Conservation (phyloP, 2,113 vertebrate genomes). For the Burhinus oedicnemus region DNA sequence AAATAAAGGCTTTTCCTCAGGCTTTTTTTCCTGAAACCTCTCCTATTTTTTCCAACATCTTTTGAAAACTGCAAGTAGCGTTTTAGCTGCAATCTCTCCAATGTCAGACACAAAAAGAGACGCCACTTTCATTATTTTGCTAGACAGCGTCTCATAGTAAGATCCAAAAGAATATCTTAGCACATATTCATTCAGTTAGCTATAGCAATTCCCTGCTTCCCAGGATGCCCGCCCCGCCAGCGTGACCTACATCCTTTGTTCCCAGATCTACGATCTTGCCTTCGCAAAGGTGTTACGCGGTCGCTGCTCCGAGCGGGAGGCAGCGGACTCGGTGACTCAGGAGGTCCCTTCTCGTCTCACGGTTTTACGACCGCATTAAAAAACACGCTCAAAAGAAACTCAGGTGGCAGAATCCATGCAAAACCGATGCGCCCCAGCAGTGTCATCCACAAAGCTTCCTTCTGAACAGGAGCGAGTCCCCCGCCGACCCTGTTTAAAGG, state of each 20-base stretch:
- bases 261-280: not conserved
- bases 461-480: slow-evolving; percentile 8
- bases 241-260: slow-evolving; percentile 65
- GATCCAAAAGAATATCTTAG: slow-evolving; percentile 10
- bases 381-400: not conserved
- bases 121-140: not conserved
- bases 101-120: not conserved
- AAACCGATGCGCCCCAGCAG: not conserved
- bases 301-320: not conserved
- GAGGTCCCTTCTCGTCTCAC: not conserved
- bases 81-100: not conserved
- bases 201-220: not conserved
- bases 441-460: slow-evolving; percentile 23
- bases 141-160: not conserved
- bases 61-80: not conserved
- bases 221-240: slow-evolving; percentile 2
- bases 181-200: not conserved
- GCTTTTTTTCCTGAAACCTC: not conserved
- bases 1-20: not conserved
- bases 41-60: not conserved
- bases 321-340: not conserved
- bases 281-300: slow-evolving; percentile 5
- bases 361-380: not conserved
- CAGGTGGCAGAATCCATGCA: not conserved
- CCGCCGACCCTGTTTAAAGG: slow-evolving; percentile 22